Evolutionary conservation across 2,888 invertebrate genomes (phyloP).

Genomic region (Metacarcinus magister): DNA sequence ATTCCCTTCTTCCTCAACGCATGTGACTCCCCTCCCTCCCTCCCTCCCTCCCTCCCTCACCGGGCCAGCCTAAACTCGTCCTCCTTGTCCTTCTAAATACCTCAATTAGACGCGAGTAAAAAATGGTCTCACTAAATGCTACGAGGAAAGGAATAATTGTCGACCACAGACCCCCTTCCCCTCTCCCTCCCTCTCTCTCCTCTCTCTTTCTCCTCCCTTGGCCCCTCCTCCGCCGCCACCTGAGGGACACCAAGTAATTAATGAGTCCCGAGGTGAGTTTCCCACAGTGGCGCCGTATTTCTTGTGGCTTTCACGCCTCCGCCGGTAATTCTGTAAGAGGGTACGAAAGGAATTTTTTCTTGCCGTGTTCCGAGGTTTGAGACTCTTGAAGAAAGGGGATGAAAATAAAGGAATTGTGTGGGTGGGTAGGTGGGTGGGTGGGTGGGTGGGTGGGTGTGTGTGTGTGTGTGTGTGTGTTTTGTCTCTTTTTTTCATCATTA

Average conservation of each 20-base stretch:
- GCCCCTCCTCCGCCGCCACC: neutral
- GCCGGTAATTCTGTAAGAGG: neutral
- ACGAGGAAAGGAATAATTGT: conserved; percentile 15
- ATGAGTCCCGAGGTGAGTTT: neutral
- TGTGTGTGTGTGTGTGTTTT: too few relatives aligned
- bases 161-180: neutral
- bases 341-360: neutral
- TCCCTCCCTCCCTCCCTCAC: too few relatives aligned
- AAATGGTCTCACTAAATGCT: neutral
- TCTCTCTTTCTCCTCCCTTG: neutral
- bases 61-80: too few relatives aligned
- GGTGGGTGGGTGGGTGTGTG: too few relatives aligned
- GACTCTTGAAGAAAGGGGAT: too few relatives aligned
- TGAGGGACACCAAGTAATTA: conserved; percentile 19
- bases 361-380: neutral
- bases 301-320: neutral
- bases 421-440: too few relatives aligned
- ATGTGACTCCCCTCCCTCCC: too few relatives aligned
- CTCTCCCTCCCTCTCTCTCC: conserved; percentile 46
- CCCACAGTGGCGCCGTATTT: conserved; percentile 39
- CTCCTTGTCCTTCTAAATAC: neutral
- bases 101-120: neutral
- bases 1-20: too few relatives aligned
- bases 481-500: too few relatives aligned
- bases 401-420: neutral